Evolutionary conservation across 2,113 vertebrate genomes (phyloP).

Genomic region (Gambusia affinis): DNA sequence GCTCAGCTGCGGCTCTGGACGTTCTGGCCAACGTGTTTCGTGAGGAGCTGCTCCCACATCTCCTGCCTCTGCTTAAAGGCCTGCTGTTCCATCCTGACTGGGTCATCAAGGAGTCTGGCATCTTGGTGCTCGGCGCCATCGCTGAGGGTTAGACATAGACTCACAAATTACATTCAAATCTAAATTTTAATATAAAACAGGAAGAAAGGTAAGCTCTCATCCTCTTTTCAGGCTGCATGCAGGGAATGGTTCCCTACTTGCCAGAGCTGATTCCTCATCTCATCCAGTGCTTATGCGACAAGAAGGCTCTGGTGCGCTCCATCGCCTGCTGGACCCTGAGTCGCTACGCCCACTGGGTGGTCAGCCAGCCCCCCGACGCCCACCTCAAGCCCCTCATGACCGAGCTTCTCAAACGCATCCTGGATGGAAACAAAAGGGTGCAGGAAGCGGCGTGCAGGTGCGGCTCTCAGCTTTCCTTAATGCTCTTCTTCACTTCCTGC

Average conservation of each 20-base stretch:
- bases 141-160: conserved; percentile 82
- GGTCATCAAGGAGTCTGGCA: conserved; percentile 95
- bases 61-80: conserved; percentile 90
- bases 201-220: neutral
- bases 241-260: conserved; percentile 96
- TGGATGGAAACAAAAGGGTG: conserved; percentile 94
- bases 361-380: conserved; percentile 91
- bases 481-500: too few species aligned
- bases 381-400: conserved; percentile 97
- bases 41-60: conserved; percentile 91
- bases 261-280: conserved; percentile 94
- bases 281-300: conserved; percentile 91
- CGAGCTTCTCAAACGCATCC: conserved; percentile 91
- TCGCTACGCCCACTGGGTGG: conserved; percentile 97
- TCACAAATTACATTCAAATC: neutral
- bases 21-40: conserved; percentile 94
- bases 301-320: conserved; percentile 92
- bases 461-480: neutral
- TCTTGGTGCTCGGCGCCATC: conserved; percentile 91
- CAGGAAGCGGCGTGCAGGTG: conserved; percentile 97
- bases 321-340: conserved; percentile 97
- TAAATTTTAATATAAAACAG: neutral
- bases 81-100: conserved; percentile 94
- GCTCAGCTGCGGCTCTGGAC: conserved; percentile 89
- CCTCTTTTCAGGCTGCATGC: conserved; percentile 87